Evolutionary conservation across 2,888 invertebrate species (phyloP).

Genomic region (Phragmatobia fuliginosa): DNA sequence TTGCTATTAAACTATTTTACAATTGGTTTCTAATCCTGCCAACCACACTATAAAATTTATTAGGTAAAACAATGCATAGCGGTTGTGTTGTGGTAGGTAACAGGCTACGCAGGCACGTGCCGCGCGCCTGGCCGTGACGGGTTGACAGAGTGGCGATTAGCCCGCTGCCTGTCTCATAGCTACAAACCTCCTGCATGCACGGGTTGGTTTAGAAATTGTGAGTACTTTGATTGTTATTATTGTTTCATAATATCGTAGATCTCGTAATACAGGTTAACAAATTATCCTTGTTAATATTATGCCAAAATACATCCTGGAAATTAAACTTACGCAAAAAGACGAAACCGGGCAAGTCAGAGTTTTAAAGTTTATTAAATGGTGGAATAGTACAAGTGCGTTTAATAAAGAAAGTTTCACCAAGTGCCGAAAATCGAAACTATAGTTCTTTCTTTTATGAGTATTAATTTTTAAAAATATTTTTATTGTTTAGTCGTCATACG

Average conservation of each 20-base stretch:
- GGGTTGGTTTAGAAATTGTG: slow-evolving; percentile 19
- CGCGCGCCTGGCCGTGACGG: slow-evolving; percentile 69
- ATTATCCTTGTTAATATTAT: background rate
- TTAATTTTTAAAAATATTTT: too few relatives aligned
- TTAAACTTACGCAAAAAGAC: too few relatives aligned
- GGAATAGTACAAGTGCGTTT: too few relatives aligned
- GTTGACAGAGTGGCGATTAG: slow-evolving; percentile 78
- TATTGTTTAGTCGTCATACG: too few relatives aligned
- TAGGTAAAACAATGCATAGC: slow-evolving; percentile 29
- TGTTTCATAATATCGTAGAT: background rate
- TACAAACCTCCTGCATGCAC: slow-evolving; percentile 34
- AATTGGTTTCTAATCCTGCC: slow-evolving; percentile 25
- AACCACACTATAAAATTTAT: slow-evolving; percentile 30
- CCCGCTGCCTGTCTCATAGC: slow-evolving; percentile 64
- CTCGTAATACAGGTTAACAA: background rate
- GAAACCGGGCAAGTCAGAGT: too few relatives aligned
- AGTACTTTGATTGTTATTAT: slow-evolving; percentile 14
- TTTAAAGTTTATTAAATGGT: too few relatives aligned
- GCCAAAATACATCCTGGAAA: too few relatives aligned
- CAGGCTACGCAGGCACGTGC: slow-evolving; percentile 57
- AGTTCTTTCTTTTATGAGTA: too few relatives aligned
- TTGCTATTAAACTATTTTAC: background rate
- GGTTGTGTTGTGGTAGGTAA: slow-evolving; percentile 52
- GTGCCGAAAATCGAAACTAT: too few relatives aligned
- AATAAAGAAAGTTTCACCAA: too few relatives aligned